Evolutionary conservation across 2,113 vertebrate genomes (phyloP).

Genomic region (Dolichallabes microphthalmus): DNA sequence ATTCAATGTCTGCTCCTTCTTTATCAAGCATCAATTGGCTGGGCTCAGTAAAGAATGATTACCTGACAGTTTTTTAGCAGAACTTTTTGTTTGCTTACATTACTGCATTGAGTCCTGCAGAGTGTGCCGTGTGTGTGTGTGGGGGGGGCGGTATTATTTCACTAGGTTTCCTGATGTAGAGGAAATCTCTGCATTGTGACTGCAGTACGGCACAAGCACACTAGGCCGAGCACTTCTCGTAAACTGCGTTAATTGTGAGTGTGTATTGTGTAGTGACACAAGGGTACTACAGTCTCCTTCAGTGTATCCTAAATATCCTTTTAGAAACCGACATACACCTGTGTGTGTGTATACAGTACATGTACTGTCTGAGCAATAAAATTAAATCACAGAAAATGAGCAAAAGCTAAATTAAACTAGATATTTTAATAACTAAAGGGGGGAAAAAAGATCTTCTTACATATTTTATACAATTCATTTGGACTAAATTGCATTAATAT

Average conservation of each 20-base stretch:
- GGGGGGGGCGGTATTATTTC: neutral
- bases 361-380: neutral
- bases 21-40: neutral
- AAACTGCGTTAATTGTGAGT: neutral
- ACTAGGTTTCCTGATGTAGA: slow-evolving; percentile 18
- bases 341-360: too few relatives aligned
- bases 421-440: neutral
- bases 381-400: neutral
- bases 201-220: slow-evolving; percentile 37
- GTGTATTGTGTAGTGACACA: neutral
- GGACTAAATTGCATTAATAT: neutral
- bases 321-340: slow-evolving; percentile 18
- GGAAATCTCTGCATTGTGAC: slow-evolving; percentile 52
- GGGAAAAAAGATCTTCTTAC: neutral
- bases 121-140: neutral
- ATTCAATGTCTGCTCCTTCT: neutral
- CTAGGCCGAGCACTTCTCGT: neutral
- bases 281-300: neutral
- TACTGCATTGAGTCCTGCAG: neutral
- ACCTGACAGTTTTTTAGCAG: neutral
- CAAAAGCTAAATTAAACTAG: neutral
- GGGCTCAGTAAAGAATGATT: neutral
- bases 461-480: neutral
- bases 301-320: neutral
- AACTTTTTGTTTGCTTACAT: neutral